Base-by-base conservation (phyloP, 2,797 vertebrate species). In the Nyctibius grandis region DNA sequence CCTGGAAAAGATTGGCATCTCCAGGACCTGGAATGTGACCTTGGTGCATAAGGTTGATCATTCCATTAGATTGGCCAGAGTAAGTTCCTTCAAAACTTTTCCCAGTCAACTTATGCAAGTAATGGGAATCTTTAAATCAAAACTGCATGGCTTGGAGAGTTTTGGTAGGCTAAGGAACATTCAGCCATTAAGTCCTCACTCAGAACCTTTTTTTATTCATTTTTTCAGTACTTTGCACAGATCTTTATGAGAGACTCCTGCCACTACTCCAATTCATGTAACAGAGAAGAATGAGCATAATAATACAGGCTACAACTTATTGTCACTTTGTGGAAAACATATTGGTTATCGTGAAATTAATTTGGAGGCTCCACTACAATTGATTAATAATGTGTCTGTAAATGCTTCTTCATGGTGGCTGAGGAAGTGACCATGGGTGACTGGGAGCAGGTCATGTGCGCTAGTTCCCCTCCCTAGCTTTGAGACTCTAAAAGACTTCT, bases 1-100 rank as follows among this genome's bases (percentile, higher is more conserved):
- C 91, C 85, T 96, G 86, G 67, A 94, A 92, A 85, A 95, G 96
- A 95, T 92, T 91, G 85, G 87, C 87, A 96, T 95, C 31, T 0
- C 69, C 50, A 65, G 42, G 85, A 85, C 72, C 74, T 94, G 92
- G 93, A 95, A 96, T 82, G 92, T 92, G 89, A 95, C 93, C 91
- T 94, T 88, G 64, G 93, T 93, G 40, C 48, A 5, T 79, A 65
- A 57, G 85, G 85, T 91, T 93, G 89, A 89, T 92, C 2, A 3
- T 96, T 84, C 60, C 60, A 91, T 85, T 78, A 87, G 83, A 89
- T 36, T 83, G 77, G 42, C 25, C 21, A 50, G 40, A 73, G 57
- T 68, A 68, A 53, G 51, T 40, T 86, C 42, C 77, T 81, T 93
- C 85, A 77, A 68, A 90, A 85, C 34, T 93, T 92, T 79, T 77